Base-by-base conservation (phyloP, 1,140 invertebrate species). In the Monomorium pharaonis region DNA sequence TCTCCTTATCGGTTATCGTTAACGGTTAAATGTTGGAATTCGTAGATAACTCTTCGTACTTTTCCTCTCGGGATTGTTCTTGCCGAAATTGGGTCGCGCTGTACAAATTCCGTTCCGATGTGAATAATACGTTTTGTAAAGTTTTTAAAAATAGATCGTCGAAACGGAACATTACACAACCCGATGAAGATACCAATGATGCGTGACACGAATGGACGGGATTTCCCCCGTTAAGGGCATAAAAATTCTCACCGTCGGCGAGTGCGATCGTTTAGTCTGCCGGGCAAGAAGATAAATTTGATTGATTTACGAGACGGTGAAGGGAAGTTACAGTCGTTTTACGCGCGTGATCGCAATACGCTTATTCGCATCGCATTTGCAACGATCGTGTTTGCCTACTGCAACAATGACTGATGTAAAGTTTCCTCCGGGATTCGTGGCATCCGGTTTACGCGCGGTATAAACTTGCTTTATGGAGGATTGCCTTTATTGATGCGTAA, bases 371-470 rank as follows among this genome's bases (percentile, higher is more conserved):
- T n/a, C n/a, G 24, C 37, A 27, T 65, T 63, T 37, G 4, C n/a
- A 18, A 54, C 10, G 24, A 14, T 42, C 49, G 21, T 47, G 18
- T 37, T 56, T n/a, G 51, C 49, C n/a, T 56, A 75, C 14, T 18
- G 72, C 51, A 58, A 77, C 75, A 62, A 47, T 67, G 27, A 51
- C 58, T 84, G 72, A 88, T 54, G 67, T 56, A 72, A 67, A 18
- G 30, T 84, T n/a, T 88, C 84, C 86, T 60, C 9, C 47, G 72
- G 70, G 56, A 88, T 65, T 75, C 49, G 70, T 49, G 87, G 74
- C 74, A 88, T 88, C 86, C 80, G 87, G 75, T 70, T 54, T 51
- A 10, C 16, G 24, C 16, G 24, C 67, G 47, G 87, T 84, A 72
- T 76, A 77, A 67, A 51, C 63, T 86, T 49, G 27, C 65, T 14